Conservation (phyloP, 2,797 vertebrate species). For the Nothura maculosa region DNA sequence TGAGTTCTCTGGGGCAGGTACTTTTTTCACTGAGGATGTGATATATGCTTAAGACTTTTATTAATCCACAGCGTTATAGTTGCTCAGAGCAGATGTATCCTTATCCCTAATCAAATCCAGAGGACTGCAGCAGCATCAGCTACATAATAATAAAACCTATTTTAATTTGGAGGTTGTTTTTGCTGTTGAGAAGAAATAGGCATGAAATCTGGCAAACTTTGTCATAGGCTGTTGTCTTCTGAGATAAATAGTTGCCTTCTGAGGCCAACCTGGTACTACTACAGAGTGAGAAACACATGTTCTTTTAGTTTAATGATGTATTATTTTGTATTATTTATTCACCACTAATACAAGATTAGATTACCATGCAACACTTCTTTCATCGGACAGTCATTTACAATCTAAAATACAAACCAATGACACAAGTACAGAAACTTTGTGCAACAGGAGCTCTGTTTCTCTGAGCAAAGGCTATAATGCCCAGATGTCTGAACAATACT, state of each 20-base stretch:
- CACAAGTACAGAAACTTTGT: background rate
- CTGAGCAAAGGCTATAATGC: background rate
- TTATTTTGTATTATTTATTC: constrained; percentile 4
- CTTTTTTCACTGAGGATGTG: background rate
- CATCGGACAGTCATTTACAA: background rate
- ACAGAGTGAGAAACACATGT: background rate
- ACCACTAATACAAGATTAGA: background rate
- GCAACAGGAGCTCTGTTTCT: no score
- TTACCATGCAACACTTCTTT: background rate
- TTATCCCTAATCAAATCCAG: constrained; percentile 15
- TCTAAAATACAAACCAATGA: background rate
- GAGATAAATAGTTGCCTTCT: background rate
- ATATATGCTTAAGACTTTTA: background rate
- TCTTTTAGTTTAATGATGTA: background rate
- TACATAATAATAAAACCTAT: background rate
- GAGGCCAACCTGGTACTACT: background rate
- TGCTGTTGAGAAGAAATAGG: background rate
- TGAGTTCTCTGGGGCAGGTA: background rate
- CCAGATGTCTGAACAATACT: no score
- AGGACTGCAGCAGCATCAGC: background rate
- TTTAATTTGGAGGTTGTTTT: background rate
- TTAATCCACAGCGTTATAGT: constrained; percentile 8
- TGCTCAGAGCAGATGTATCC: background rate
- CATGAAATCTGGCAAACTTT: background rate
- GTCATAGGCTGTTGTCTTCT: background rate